phyloP scores from a whole-genome alignment of 2,113 vertebrate species.

The Semicossyphus pulcher region DNA sequence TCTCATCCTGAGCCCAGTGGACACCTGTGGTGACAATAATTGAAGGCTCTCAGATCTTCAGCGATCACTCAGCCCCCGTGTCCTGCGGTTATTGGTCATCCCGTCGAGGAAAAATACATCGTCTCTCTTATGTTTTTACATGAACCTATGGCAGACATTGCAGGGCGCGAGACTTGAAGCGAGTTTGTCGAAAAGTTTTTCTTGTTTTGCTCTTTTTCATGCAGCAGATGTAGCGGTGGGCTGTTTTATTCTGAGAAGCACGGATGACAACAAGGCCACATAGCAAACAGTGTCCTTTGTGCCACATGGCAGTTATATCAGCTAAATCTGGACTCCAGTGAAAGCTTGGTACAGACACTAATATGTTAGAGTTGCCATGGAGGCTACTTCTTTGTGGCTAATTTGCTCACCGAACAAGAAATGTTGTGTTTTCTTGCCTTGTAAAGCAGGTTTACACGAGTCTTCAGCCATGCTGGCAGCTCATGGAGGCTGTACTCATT shows the following conservation, averaged over 20 bases:
- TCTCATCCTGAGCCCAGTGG: conserved; percentile 59
- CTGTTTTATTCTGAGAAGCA: conserved; percentile 22
- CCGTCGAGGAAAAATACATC: background rate
- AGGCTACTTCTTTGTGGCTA: background rate
- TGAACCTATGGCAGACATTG: conserved; percentile 5
- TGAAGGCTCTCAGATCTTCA: conserved; percentile 72
- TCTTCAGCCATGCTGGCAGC: background rate
- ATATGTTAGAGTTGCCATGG: background rate
- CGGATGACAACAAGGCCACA: conserved; percentile 23
- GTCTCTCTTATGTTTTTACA: conserved; percentile 16
- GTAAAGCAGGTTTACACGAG: background rate
- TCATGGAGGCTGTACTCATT: too few relatives aligned
- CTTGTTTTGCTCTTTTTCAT: conserved; percentile 10
- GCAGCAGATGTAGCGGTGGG: background rate
- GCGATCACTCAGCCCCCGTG: conserved; percentile 34
- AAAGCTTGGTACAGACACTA: background rate
- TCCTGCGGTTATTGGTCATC: conserved; percentile 37
- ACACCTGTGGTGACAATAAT: conserved; percentile 70
- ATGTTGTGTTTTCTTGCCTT: background rate
- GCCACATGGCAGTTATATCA: background rate
- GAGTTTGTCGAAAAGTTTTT: background rate
- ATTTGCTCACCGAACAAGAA: background rate
- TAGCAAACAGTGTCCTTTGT: conserved; percentile 19
- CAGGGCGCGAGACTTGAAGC: background rate
- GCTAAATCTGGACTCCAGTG: background rate